Evolutionary conservation across 2,888 invertebrate genomes (phyloP).

Genomic region (Sarcophaga rosellei): DNA sequence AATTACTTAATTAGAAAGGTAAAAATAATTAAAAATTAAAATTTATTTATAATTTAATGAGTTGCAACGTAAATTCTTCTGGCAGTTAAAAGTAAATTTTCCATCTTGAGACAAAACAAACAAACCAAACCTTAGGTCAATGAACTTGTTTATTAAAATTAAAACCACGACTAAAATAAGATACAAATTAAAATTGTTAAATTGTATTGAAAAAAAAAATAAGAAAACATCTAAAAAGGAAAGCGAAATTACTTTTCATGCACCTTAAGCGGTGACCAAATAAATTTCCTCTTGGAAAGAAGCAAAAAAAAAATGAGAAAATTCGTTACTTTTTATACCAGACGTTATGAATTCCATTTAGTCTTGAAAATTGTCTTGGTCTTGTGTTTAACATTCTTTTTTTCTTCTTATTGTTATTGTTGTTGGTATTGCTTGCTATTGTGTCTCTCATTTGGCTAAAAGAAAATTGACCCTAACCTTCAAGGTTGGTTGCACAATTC

Average conservation of each 20-base stretch:
- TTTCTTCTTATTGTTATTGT: constrained; percentile 9
- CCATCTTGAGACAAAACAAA: no score
- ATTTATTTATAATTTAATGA: no score
- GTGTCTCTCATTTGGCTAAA: constrained; percentile 40
- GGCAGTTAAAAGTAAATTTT: no score
- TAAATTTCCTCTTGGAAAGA: not conserved
- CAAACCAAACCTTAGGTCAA: no score
- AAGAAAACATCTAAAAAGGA: constrained; percentile 35
- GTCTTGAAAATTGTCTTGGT: not conserved
- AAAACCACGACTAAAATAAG: constrained; percentile 24
- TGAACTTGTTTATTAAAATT: not conserved
- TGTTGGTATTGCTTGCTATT: not conserved
- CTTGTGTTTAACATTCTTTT: not conserved
- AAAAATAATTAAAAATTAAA: not conserved
- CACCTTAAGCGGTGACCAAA: constrained; percentile 5
- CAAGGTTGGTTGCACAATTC: constrained; percentile 68
- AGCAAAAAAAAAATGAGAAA: not conserved
- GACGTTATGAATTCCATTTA: not conserved
- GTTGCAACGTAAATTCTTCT: no score
- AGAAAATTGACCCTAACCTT: constrained; percentile 68
- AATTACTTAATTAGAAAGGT: no score
- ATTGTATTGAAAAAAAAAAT: constrained; percentile 8
- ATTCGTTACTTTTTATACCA: constrained; percentile 36
- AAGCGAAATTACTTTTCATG: constrained; percentile 40
- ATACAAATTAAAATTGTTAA: constrained; percentile 28